Conservation (phyloP, 2,888 invertebrate genomes). For the Ditula angustiorana region DNA sequence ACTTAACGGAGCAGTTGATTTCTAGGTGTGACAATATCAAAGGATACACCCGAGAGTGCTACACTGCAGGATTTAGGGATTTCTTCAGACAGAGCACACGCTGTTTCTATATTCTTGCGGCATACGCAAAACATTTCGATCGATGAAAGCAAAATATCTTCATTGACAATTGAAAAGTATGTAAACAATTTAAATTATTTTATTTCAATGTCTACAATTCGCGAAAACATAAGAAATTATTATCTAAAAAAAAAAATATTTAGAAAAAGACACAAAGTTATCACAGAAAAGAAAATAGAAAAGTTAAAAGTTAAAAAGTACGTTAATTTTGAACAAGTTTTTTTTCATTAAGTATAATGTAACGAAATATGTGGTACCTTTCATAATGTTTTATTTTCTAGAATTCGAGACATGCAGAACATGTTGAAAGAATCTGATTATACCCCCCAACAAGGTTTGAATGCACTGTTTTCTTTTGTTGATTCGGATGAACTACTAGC, state of each 20-base stretch:
- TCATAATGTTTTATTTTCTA: slow-evolving; percentile 25
- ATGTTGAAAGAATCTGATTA: slow-evolving; percentile 39
- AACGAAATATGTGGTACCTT: not conserved
- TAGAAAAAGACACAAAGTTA: too few relatives aligned
- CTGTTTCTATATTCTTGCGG: slow-evolving; percentile 42
- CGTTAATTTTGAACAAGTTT: too few relatives aligned
- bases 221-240: too few relatives aligned
- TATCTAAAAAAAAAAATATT: too few relatives aligned
- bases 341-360: too few relatives aligned
- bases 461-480: slow-evolving; percentile 54
- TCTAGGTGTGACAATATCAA: slow-evolving; percentile 44
- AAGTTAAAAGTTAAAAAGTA: too few relatives aligned
- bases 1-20: not conserved
- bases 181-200: too few relatives aligned
- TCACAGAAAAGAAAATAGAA: too few relatives aligned
- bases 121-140: slow-evolving; percentile 42
- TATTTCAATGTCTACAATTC: too few relatives aligned
- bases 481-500: slow-evolving; percentile 64
- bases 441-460: slow-evolving; percentile 52
- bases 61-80: slow-evolving; percentile 48
- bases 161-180: slow-evolving; percentile 46
- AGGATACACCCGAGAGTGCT: slow-evolving; percentile 23
- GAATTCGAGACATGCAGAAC: slow-evolving; percentile 46
- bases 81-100: slow-evolving; percentile 38
- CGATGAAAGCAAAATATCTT: slow-evolving; percentile 40